Evolutionary conservation across 2,888 invertebrate genomes (phyloP), one percentile per base, ranked within the genome.

Genomic region (Antitype chi): DNA sequence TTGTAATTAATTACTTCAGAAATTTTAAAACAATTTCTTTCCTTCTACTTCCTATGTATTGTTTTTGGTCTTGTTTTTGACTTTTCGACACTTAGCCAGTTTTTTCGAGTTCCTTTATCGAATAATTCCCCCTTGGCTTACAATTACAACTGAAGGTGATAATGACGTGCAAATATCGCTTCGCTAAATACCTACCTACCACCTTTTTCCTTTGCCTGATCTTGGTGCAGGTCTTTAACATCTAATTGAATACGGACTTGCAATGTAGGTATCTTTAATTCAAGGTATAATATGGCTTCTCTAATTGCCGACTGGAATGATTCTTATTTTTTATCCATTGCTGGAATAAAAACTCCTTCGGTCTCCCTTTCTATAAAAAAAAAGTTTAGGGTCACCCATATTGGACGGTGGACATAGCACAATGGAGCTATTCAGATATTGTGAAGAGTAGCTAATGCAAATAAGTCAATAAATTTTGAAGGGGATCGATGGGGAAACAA

Each of bases 211-310:
- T 63, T 32, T 67, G 47, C 49, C 32, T 59, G 70, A 63, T 67
- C 62, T 73, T 66, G 17, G 52, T 67, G 28, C n/a, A 72, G 69
- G 69, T 81, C 71, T 81, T 81, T 66, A 63, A 76, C 66, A 53
- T 64, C 28, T 57, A 70, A 66, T 49, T 70, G 38, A 32, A 53
- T 62, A 17, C 49, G 1, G 62, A 71, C 17, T 71, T 69, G 25
- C 15, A 73, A 38, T 69, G 43, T 13, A 49, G 43, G 47, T 32
- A 66, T 47, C 9, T 47, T 60, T 52, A 60, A 70, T 78, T 59
- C 25, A 83, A 59, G n/a, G 20, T 20, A 20, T 25, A 43, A 15
- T 32, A 55, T 47, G 43, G 32, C 23, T 55, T 52, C 52, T 59
- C 6, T 67, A 67, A 49, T 52, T 55, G 32, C 28, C 0, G 60